Evolutionary conservation across 2,888 invertebrate species (phyloP).

Genomic region (Eupithecia dodoneata): DNA sequence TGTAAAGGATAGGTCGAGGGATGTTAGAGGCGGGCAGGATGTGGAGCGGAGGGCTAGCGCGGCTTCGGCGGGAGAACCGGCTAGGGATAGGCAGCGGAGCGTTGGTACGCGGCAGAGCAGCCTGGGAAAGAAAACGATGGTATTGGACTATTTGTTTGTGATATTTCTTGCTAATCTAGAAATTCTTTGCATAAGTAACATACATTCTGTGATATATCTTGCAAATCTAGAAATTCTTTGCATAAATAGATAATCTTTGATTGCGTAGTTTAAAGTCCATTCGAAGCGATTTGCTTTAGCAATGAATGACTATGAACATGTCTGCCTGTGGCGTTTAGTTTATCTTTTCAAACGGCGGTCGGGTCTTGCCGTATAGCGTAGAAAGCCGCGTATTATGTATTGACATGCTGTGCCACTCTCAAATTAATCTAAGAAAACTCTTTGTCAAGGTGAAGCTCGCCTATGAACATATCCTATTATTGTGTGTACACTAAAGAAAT

Average conservation of each 20-base stretch:
- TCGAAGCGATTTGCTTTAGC: background rate
- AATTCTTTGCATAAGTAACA: background rate
- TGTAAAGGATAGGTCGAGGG: slow-evolving; percentile 93
- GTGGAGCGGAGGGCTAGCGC: slow-evolving; percentile 92
- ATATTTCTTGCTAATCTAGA: background rate
- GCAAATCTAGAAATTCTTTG: background rate
- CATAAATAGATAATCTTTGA: no score
- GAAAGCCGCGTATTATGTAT: background rate
- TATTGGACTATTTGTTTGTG: background rate
- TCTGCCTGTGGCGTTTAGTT: no score
- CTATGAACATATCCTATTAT: no score
- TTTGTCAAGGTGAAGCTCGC: no score
- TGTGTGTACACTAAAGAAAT: no score
- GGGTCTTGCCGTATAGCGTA: no score
- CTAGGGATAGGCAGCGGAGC: slow-evolving; percentile 90
- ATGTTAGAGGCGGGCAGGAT: slow-evolving; percentile 90
- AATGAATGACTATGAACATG: background rate
- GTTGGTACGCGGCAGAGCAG: slow-evolving; percentile 93
- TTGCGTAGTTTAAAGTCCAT: background rate
- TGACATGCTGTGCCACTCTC: background rate
- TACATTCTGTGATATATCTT: background rate
- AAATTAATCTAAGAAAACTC: background rate
- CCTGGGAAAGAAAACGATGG: slow-evolving; percentile 53
- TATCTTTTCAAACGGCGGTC: no score
- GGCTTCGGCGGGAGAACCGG: slow-evolving; percentile 90